These are phyloP conservation scores for Ariopsis seemanni DNA, from an alignment of 2,113 vertebrate genomes.

Conservation along the genomic window DNA sequence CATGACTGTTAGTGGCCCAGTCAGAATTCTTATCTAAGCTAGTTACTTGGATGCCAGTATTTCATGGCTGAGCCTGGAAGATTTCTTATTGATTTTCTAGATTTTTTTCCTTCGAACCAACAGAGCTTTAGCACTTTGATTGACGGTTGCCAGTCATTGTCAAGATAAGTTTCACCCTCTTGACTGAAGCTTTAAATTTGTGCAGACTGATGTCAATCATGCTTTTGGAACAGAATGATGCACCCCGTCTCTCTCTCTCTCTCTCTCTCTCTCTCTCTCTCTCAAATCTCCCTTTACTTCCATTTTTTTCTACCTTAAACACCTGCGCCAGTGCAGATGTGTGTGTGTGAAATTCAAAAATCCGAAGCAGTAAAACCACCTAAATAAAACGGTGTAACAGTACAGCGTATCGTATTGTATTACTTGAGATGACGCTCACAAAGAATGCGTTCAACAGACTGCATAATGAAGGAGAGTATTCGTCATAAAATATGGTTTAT, in stretches of 20 bases:
- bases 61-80: slow-evolving; percentile 54
- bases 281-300: slow-evolving; percentile 39
- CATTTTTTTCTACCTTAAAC: not conserved
- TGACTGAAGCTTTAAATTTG: slow-evolving; percentile 31
- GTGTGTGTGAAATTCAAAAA: not conserved
- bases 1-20: slow-evolving; percentile 43
- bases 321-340: not conserved
- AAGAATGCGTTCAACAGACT: not conserved
- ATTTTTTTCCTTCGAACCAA: slow-evolving; percentile 38
- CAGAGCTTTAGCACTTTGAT: not conserved
- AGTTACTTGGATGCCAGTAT: slow-evolving; percentile 56
- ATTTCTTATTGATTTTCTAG: slow-evolving; percentile 65
- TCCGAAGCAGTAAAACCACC: slow-evolving; percentile 1
- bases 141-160: slow-evolving; percentile 64
- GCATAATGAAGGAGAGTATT: not conserved
- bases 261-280: slow-evolving; percentile 32
- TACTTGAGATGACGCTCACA: not conserved
- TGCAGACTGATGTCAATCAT: slow-evolving; percentile 4
- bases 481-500: not conserved
- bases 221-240: not conserved
- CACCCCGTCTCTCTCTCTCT: not conserved
- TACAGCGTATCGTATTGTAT: not conserved
- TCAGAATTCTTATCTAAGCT: slow-evolving; percentile 56
- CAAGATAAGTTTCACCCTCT: slow-evolving; percentile 46
- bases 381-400: not conserved